Percentiles rank a stretch among this genome's conserved stretches.
These are phyloP conservation scores for Varanus salvator DNA, from an alignment of 2,113 vertebrate species.

Conservation along the genomic window DNA sequence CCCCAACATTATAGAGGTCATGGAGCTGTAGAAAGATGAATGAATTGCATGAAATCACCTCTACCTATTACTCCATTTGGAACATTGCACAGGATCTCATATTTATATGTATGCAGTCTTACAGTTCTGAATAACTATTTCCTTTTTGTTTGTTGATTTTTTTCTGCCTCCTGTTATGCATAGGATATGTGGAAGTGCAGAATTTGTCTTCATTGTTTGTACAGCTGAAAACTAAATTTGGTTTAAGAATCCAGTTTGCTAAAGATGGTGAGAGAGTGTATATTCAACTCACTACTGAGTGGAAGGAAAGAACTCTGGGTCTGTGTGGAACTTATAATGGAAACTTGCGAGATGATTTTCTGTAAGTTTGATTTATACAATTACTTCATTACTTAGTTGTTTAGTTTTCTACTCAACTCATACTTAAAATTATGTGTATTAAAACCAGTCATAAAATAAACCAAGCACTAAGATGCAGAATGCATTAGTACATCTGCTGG, in stretches of 20 bases:
- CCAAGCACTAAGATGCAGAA: neutral
- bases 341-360: constrained; percentile 97
- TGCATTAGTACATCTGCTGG: neutral
- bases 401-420: neutral
- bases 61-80: neutral
- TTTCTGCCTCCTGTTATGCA: constrained; percentile 40
- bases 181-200: constrained; percentile 87
- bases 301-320: constrained; percentile 91
- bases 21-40: neutral
- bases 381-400: neutral
- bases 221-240: constrained; percentile 88
- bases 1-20: neutral
- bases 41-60: neutral
- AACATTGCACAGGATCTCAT: neutral
- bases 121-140: neutral
- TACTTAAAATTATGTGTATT: neutral
- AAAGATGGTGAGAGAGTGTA: constrained; percentile 90
- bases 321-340: constrained; percentile 97
- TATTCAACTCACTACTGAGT: constrained; percentile 86
- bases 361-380: constrained; percentile 80
- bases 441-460: neutral
- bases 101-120: neutral
- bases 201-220: constrained; percentile 92
- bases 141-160: neutral
- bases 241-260: constrained; percentile 90